Evolutionary conservation across 1,140 invertebrate species (phyloP), one percentile per base, ranked within the genome.

Genomic region (Ceratitis capitata): DNA sequence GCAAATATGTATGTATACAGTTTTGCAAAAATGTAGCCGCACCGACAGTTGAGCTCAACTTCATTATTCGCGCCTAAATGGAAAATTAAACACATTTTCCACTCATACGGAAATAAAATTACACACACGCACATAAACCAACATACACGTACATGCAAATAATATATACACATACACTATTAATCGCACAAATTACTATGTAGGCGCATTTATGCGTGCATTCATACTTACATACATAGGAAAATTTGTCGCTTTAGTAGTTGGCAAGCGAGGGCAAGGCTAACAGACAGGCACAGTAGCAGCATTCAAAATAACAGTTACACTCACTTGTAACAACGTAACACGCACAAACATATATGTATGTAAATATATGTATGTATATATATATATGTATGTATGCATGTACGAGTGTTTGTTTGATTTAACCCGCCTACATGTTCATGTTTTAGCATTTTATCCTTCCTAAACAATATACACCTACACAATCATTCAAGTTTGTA

Each of bases 61-160:
- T 84, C 83, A 84, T 84, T 84, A 84, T 84, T 61, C 56, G 83
- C 56, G 83, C 83, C 53, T 56, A 58, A 84, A 84, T 84, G 83
- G 32, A 61, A 84, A 45, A 84, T 84, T 84, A 84, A 84, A 39
- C 53, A 61, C 83, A 61, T 84, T 84, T 61, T 32, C 51, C 51
- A 35, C 82, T 83, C 42, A 47, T 51, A 39, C 49, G 51, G 23
- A 23, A 56, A 23, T n/a, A 23, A 32, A 69, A 82, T 82, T 82
- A 23, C 78, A 51, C 7, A 26, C 47, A 53, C 45, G n/a, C 49
- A n/a, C n/a, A 29, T 78, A 78, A 19, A n/a, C n/a, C n/a, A n/a
- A n/a, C n/a, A 51, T 49, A 35, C 14, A 83, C 6, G 42, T 83
- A 26, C 16, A 26, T 53, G 26, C 19, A 78, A 42, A 35, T 78